phyloP scores from a whole-genome alignment of 1,140 invertebrate genomes.

The Muscidifurax raptorellus region DNA sequence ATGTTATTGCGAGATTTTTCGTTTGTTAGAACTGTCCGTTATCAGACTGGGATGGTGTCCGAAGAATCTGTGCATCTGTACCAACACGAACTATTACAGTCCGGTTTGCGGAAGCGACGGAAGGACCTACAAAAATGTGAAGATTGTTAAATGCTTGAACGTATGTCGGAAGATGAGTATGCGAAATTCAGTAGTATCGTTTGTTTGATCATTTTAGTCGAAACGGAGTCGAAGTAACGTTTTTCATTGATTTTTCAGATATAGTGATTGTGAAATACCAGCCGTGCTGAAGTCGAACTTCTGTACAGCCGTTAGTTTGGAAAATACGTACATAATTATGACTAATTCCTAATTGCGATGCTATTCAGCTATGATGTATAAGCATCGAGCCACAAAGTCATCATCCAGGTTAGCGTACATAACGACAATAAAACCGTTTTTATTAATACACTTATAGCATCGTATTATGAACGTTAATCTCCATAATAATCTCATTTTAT shows the following conservation, averaged over 20 bases:
- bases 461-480: background rate
- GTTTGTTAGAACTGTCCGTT: background rate
- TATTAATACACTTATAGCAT: background rate
- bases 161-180: background rate
- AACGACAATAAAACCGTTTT: background rate
- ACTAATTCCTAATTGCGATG: too few relatives aligned
- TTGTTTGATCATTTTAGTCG: too few relatives aligned
- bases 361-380: too few relatives aligned
- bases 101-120: slow-evolving; percentile 10
- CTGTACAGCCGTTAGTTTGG: too few relatives aligned
- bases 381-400: too few relatives aligned
- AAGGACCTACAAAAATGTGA: background rate
- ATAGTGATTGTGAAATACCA: background rate
- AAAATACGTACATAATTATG: too few relatives aligned
- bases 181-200: background rate
- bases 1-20: background rate
- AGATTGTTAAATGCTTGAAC: background rate
- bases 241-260: background rate
- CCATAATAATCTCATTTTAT: background rate
- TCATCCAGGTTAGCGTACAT: too few relatives aligned
- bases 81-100: background rate
- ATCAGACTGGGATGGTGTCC: background rate
- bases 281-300: background rate
- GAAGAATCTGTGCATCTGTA: background rate
- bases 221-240: background rate